Evolutionary conservation across 92 coral and sea anemone species (phyloP).

Genomic region (Porites cylindrica): DNA sequence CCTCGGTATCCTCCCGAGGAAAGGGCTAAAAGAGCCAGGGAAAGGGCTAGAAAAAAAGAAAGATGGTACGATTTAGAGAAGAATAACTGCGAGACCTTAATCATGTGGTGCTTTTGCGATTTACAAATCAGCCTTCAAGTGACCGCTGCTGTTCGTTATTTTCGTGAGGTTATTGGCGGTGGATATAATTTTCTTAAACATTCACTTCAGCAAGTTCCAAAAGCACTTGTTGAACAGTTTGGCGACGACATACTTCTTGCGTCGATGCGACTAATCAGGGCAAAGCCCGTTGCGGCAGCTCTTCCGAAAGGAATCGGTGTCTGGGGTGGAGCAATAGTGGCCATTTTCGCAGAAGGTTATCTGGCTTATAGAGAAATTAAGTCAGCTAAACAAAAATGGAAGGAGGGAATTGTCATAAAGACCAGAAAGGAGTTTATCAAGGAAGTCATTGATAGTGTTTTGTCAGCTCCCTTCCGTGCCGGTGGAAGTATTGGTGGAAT

Average conservation of each 20-base stretch:
- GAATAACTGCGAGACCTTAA: background rate
- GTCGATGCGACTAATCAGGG: no score
- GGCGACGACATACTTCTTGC: background rate
- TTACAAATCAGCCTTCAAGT: background rate
- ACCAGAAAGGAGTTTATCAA: background rate
- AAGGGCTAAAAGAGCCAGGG: background rate
- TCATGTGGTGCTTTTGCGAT: conserved; percentile 8
- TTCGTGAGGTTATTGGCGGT: background rate
- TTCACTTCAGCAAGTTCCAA: conserved; percentile 2
- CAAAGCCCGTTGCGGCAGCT: no score
- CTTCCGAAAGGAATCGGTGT: background rate
- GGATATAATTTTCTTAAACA: background rate
- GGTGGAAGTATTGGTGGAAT: background rate
- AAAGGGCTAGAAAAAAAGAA: background rate
- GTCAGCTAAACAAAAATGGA: conserved; percentile 13
- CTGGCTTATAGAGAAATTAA: conserved; percentile 6
- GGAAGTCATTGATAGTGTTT: background rate
- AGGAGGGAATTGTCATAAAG: background rate
- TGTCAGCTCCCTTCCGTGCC: background rate
- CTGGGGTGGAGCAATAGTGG: background rate
- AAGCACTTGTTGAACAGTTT: background rate
- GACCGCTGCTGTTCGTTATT: background rate
- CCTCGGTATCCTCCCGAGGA: background rate
- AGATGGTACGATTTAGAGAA: background rate
- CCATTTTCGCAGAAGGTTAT: background rate